Evolutionary conservation across 2,797 vertebrate genomes (phyloP).

Genomic region (Carcharodon carcharias): DNA sequence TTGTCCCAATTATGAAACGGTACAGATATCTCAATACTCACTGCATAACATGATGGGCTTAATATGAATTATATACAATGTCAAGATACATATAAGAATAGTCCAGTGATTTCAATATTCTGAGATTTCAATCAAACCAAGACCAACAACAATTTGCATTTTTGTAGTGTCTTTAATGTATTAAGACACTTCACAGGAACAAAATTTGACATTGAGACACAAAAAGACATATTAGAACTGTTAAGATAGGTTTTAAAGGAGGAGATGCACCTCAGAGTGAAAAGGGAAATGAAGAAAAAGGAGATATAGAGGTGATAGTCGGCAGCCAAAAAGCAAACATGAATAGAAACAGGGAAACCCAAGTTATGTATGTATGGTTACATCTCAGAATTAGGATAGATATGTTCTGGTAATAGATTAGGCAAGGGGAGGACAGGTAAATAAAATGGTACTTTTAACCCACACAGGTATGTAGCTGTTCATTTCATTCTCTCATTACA

Average conservation of each 20-base stretch:
- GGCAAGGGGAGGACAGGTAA: neutral
- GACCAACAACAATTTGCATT: neutral
- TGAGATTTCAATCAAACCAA: neutral
- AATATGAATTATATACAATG: neutral
- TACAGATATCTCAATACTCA: neutral
- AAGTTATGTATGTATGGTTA: neutral
- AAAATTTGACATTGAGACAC: neutral
- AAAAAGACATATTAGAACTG: neutral
- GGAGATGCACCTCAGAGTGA: neutral
- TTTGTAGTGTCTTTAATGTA: neutral
- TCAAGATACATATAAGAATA: neutral
- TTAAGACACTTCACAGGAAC: neutral
- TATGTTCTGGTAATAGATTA: neutral
- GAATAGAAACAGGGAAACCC: neutral
- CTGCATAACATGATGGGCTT: neutral
- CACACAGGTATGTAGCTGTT: neutral
- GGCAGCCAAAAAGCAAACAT: neutral
- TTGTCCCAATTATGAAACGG: neutral
- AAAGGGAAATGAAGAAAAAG: neutral
- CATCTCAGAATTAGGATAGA: neutral
- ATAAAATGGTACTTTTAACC: neutral
- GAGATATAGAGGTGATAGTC: neutral
- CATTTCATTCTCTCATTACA: neutral
- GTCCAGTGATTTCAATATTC: neutral
- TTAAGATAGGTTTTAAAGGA: neutral